Evolutionary conservation across 2,113 vertebrate genomes (phyloP).

Genomic region (Rhipidura dahli): DNA sequence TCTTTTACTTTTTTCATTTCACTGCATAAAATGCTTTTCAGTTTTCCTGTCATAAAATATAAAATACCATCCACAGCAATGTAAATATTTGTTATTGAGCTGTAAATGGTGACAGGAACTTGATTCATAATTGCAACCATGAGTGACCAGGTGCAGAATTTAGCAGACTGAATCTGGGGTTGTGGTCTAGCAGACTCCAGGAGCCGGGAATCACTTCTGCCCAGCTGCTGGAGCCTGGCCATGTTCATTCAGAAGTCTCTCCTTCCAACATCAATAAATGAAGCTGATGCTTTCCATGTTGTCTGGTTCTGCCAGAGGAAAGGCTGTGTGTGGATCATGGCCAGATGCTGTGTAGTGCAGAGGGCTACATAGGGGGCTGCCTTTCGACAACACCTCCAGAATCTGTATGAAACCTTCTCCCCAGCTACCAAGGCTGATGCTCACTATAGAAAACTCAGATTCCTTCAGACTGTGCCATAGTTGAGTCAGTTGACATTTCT

Average conservation of each 20-base stretch:
- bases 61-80: not conserved
- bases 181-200: not conserved
- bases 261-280: not conserved
- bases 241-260: not conserved
- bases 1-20: not conserved
- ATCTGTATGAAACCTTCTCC: not conserved
- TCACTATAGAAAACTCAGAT: not conserved
- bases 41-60: not conserved
- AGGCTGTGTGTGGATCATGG: accelerated
- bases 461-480: not conserved
- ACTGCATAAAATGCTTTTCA: not conserved
- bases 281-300: accelerated
- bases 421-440: not conserved
- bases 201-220: accelerated
- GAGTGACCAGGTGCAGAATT: not conserved
- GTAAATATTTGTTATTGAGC: not conserved
- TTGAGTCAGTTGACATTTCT: not conserved
- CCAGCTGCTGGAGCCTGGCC: accelerated
- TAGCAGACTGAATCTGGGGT: not conserved
- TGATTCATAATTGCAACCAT: not conserved
- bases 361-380: accelerated
- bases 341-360: not conserved
- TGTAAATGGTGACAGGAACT: not conserved
- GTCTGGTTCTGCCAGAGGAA: accelerated
- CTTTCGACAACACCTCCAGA: not conserved